Conservation (phyloP, 2,888 invertebrate genomes). For the Chromoteleia sp. region DNA sequence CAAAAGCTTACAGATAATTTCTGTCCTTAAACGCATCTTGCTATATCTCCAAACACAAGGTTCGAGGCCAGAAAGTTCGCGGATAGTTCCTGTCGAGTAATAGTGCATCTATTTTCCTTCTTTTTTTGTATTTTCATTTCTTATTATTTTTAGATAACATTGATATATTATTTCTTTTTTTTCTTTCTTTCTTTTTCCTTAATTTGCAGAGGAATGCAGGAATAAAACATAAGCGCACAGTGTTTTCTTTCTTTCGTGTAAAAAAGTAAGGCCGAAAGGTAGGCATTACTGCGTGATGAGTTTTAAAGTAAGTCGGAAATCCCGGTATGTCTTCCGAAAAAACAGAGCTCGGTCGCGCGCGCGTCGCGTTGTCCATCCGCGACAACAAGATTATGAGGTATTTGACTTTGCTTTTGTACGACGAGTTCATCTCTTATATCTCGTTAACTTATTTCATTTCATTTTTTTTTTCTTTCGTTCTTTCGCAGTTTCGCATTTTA, state of each 20-base stretch:
- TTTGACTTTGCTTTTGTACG: conserved; percentile 73
- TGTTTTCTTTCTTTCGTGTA: conserved; percentile 73
- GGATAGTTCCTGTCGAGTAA: conserved; percentile 48
- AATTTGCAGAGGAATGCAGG: conserved; percentile 71
- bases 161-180: conserved; percentile 65
- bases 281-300: conserved; percentile 77
- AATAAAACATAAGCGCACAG: conserved; percentile 72
- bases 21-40: conserved; percentile 57
- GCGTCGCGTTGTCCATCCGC: conserved; percentile 39
- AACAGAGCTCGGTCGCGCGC: conserved; percentile 64
- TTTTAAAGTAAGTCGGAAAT: conserved; percentile 73
- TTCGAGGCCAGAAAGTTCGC: conserved; percentile 68
- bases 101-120: conserved; percentile 50
- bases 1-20: conserved; percentile 45
- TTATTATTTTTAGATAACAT: conserved; percentile 67
- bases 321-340: conserved; percentile 70
- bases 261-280: conserved; percentile 81
- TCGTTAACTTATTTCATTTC: conserved; percentile 35
- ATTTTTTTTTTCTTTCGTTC: conserved; percentile 19
- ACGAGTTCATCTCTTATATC: conserved; percentile 48
- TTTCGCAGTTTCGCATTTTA: conserved; percentile 13
- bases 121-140: conserved; percentile 18
- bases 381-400: conserved; percentile 73
- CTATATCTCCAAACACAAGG: conserved; percentile 48
- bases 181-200: conserved; percentile 55